Evolutionary conservation across 2,888 invertebrate genomes (phyloP), one percentile per base, ranked within the genome.

Genomic region (Anaspis maculata): DNA sequence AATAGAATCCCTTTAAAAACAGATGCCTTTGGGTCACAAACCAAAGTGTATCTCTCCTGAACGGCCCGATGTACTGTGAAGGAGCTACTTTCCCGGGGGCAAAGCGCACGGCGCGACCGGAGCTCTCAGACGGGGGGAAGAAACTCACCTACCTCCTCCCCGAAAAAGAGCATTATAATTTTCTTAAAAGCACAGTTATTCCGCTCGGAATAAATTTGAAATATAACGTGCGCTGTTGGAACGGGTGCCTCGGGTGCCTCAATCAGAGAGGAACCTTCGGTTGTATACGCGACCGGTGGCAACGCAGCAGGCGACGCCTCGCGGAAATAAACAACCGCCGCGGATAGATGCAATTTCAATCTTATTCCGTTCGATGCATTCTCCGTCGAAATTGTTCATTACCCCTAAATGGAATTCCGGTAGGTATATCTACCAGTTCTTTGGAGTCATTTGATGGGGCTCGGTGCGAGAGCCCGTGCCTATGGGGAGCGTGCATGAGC

Each of bases 11-110:
- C 46, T 52, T 50, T 52, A 52, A 50, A 52, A 52, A 58, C 59
- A 58, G 57, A 59, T 59, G 59, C 59, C 57, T 57, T 57, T 52
- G 47, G 59, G 57, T 56, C 56, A 37, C 52, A 48, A 49, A 50
- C 49, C 49, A 44, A 48, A 52, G 48, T 46, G 47, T 50, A n/a
- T n/a, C n/a, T n/a, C n/a, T n/a, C n/a, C n/a, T n/a, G n/a, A n/a
- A n/a, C n/a, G n/a, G n/a, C n/a, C n/a, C n/a, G n/a, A 49, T 51
- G 49, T 45, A 34, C 42, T 41, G 45, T 41, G 35, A 43, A 43
- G 38, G 39, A 42, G 41, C 42, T 32, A 39, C 35, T 41, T 35
- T 32, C 21, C 16, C n/a, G 27, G n/a, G 13, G 19, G 19, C 19
- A 19, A 9, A 19, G 19, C 9, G 19, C 9, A 19, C 19, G 9